Percentiles rank a stretch among this genome's conserved stretches.
phyloP scores from a whole-genome alignment of 2,113 vertebrate species.

The Boulengeromyrus knoepffleri region DNA sequence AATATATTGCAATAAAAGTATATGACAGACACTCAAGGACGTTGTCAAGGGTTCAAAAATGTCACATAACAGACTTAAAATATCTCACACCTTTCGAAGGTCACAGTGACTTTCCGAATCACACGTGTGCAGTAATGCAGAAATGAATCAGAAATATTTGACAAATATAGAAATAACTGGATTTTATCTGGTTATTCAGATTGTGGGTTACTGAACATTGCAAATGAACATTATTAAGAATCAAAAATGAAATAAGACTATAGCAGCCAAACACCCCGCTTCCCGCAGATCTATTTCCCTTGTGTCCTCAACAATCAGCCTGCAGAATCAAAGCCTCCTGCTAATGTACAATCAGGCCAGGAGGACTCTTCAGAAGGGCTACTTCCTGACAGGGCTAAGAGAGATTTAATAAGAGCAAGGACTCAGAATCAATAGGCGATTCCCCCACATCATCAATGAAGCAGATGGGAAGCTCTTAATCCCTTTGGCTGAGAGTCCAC shows the following conservation, averaged over 20 bases:
- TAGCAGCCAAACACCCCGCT: background rate
- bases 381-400: constrained; percentile 31
- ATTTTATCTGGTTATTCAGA: background rate
- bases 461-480: constrained; percentile 35
- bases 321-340: constrained; percentile 1
- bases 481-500: constrained; percentile 17
- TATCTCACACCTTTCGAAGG: background rate
- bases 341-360: constrained; percentile 24
- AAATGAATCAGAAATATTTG: background rate
- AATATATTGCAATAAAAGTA: background rate
- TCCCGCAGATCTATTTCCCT: background rate
- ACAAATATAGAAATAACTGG: background rate
- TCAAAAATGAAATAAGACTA: background rate
- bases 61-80: background rate
- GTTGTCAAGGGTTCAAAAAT: background rate
- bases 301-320: constrained; percentile 21
- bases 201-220: background rate
- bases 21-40: background rate
- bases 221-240: background rate
- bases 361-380: constrained; percentile 16
- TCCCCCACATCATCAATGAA: constrained; percentile 40
- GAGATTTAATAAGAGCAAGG: constrained; percentile 35
- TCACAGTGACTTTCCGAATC: background rate
- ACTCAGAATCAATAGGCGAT: constrained; percentile 42
- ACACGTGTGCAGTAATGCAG: background rate